Evolutionary conservation across 2,888 invertebrate genomes (phyloP), one percentile per base, ranked within the genome.

Genomic region (Scaptomyza cyrtandrae): DNA sequence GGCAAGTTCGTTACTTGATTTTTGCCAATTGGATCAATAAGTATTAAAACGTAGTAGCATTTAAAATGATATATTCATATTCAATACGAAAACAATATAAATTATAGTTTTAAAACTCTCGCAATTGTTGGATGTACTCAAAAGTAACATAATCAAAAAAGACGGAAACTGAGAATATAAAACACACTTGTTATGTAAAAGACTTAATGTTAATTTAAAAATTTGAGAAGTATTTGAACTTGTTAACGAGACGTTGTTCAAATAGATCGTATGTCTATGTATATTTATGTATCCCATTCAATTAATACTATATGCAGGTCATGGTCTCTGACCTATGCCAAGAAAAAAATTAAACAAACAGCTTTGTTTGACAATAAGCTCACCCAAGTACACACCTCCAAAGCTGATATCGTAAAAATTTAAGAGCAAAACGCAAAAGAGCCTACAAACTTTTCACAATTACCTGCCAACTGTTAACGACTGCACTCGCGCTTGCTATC

Each of bases 261-360:
- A 35, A 35, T 35, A 35, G 33, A 33, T 33, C 14, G n/a, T 33
- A 7, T 31, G 11, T 19, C 19, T 35, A 11, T 35, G 10, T 14
- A 6, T 27, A 19, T 1, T n/a, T 24, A 24, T 45, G 35, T n/a
- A 29, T 16, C 6, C 31, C 35, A 31, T 50, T 31, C 48, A 69
- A 81, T 63, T 59, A 64, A 13, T 45, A 19, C 1, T 19, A 62
- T 49, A n/a, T 61, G 55, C 61, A 55, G 57, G 48, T 76, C 80
- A 70, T 67, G 73, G 80, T 57, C 62, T 49, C 46, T 72, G 70
- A 77, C 87, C 87, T 68, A 61, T 33, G 53, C 39, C 76, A 75
- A 86, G 62, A 63, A 57, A 13, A 55, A 66, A 79, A 66, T 75
- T 48, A 61, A 46, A 24, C 41, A 27, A 44, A 27, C 39, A 65